Evolutionary conservation across 2,888 invertebrate genomes (phyloP), one percentile per base, ranked within the genome.

Genomic region (Heteromyza rotundicornis): DNA sequence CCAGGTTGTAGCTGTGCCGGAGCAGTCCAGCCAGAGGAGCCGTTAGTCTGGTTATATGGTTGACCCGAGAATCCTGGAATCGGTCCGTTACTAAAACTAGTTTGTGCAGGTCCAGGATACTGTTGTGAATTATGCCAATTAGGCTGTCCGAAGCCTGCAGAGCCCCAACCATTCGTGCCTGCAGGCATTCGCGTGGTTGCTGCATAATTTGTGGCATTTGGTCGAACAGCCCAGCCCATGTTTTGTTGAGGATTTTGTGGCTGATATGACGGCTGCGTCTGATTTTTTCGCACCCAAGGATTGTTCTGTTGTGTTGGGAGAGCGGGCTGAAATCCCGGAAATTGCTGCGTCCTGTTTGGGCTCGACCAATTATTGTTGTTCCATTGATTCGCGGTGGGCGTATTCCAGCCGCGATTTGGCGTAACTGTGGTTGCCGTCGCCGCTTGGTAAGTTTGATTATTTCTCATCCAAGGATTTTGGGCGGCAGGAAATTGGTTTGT

Each of bases 391-490:
- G n/a, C n/a, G n/a, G n/a, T n/a, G n/a, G n/a, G n/a, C n/a, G 5
- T 32, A 32, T 32, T 32, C 40, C 40, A 40, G 16, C 40, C 32
- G 12, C 7, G 5, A 8, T 32, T 5, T 12, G 32, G 32, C 32
- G 32, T 5, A 12, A 12, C 32, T 32, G 32, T 32, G 32, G 32
- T 32, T 32, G 32, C 12, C 12, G 32, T 40, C n/a, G n/a, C n/a
- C n/a, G n/a, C n/a, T n/a, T n/a, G n/a, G n/a, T n/a, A n/a, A n/a
- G 40, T 40, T 40, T 40, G 40, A n/a, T 40, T 40, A n/a, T 40
- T 40, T 40, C 40, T 40, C 40, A 40, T 40, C 40, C 40, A 40
- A n/a, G 47, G 47, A 47, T 47, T 47, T 3, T n/a, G 16, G 32
- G 5, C 7, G 32, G 12, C 10, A 3, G 40, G 40, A n/a, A 12